Percentiles rank a stretch among this genome's conserved stretches.
Conservation (phyloP, 2,888 invertebrate species). For the Agonopterix arenella region DNA sequence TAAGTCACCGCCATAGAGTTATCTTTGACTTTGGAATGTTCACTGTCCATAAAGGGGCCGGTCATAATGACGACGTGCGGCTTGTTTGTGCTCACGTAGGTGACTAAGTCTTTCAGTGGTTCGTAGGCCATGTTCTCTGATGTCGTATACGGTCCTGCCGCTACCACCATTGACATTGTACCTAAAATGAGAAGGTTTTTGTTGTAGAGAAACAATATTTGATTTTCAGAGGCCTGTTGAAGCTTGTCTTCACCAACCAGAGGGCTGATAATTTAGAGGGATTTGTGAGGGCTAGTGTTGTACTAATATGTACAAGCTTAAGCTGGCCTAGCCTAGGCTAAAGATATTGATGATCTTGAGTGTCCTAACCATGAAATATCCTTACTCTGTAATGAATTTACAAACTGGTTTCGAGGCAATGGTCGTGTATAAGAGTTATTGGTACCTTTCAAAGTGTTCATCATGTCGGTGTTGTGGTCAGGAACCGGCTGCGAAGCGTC, state of each 20-base stretch:
- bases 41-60: conserved; percentile 90
- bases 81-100: conserved; percentile 79
- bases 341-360: no score
- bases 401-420: not conserved
- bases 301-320: no score
- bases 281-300: no score
- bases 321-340: no score
- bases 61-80: conserved; percentile 90
- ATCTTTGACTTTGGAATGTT: conserved; percentile 79
- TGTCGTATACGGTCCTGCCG: conserved; percentile 90
- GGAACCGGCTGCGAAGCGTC: conserved; percentile 60
- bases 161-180: conserved; percentile 82
- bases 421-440: no score
- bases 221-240: no score
- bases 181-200: conserved; percentile 35
- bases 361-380: no score
- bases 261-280: no score
- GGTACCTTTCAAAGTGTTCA: conserved; percentile 52
- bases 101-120: conserved; percentile 86
- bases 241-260: no score
- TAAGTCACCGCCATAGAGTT: conserved; percentile 81
- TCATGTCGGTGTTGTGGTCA: conserved; percentile 42
- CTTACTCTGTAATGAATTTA: not conserved
- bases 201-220: no score
- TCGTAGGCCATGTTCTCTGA: conserved; percentile 86